Evolutionary conservation across 1,140 invertebrate genomes (phyloP), one percentile per base, ranked within the genome.

Genomic region (Colletes latitarsis): DNA sequence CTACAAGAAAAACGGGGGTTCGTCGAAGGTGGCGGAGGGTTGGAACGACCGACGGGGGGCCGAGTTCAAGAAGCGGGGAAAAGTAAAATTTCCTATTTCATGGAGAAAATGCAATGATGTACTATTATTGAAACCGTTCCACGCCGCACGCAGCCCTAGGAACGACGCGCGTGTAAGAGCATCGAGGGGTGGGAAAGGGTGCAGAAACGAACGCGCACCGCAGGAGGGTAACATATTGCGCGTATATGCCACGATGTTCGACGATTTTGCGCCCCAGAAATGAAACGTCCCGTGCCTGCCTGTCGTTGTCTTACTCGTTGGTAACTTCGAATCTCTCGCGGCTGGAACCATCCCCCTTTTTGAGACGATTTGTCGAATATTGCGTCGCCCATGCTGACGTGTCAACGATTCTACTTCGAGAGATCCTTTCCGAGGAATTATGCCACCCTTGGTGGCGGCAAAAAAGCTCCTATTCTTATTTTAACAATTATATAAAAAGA

Each of bases 91-190:
- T 85, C 73, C 76, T 62, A 71, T 73, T 83, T 82, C 82, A 6
- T 2, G 41, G 63, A 41, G 69, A 77, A 70, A 77, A 84, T 62
- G 76, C 79, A 73, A 67, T 84, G 85, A 85, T 81, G 81, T 85
- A 83, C 76, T 82, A 85, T 82, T 85, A 87, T 87, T 83, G 83
- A 87, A 87, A 85, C 58, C 68, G 67, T 82, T 85, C 69, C 55
- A 21, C 57, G 58, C 17, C 49, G 78, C 72, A 58, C 66, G 82
- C 17, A 21, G 19, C 49, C 10, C 4, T 6, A 21, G 2, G 52
- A 41, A 15, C 46, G 30, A 15, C 46, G 30, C 46, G 39, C 41
- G 74, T 21, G 43, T 15, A 15, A 17, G 64, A 21, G 17, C 15
- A 17, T 49, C 60, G 43, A 52, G 67, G 43, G 62, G 64, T 3